phyloP scores from a whole-genome alignment of 2,888 invertebrate genomes.

The Mechanitis messenoides region DNA sequence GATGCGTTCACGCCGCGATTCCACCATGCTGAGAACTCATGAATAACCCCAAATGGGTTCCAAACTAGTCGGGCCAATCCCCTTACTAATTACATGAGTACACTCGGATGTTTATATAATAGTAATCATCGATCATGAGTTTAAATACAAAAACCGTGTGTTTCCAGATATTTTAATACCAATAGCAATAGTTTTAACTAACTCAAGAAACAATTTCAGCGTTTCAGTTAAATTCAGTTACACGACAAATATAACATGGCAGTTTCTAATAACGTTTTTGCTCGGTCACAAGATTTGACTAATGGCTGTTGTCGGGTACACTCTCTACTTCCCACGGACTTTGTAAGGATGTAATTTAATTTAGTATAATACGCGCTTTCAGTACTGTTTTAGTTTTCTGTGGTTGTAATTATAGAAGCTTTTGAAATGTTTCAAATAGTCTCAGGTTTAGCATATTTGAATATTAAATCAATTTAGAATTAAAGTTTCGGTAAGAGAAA shows the following conservation, averaged over 20 bases:
- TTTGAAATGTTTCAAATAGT: constrained; percentile 13
- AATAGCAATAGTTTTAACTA: background rate
- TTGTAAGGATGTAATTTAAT: constrained; percentile 27
- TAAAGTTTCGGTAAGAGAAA: too few relatives aligned
- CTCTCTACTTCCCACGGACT: constrained; percentile 52
- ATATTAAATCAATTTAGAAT: too few relatives aligned
- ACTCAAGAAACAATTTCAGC: constrained; percentile 17
- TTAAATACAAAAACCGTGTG: background rate
- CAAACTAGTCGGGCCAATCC: too few relatives aligned
- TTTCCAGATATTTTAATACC: background rate
- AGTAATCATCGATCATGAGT: too few relatives aligned
- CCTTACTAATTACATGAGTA: too few relatives aligned
- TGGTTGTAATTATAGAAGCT: constrained; percentile 20
- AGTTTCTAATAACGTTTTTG: constrained; percentile 47
- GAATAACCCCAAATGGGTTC: too few relatives aligned
- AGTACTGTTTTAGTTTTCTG: constrained; percentile 30
- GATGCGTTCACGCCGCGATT: too few relatives aligned
- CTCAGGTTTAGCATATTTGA: too few relatives aligned
- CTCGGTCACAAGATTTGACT: constrained; percentile 63
- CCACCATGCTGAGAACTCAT: too few relatives aligned
- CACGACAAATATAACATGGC: constrained; percentile 34
- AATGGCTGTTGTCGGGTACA: constrained; percentile 58
- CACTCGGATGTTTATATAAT: too few relatives aligned
- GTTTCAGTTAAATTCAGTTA: constrained; percentile 33
- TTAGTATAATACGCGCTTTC: constrained; percentile 32